These are phyloP conservation scores for Drosophila algonquin DNA, from an alignment of 2,888 invertebrate genomes.

Conservation along the genomic window DNA sequence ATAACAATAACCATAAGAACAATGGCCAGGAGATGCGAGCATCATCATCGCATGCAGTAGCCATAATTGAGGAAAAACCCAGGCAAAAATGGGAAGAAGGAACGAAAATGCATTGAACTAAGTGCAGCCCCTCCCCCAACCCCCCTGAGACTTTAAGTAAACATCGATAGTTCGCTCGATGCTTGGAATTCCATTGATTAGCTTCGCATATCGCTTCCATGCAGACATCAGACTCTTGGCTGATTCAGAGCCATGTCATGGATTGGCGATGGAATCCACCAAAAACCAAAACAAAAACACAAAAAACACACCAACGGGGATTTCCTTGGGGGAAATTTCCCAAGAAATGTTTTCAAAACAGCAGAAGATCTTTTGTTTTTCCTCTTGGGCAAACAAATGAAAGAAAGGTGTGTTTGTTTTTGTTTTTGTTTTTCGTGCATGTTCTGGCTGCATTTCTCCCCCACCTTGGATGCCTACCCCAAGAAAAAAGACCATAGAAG, in stretches of 20 bases:
- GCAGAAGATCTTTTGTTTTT: constrained; percentile 25
- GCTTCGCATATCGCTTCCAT: not conserved
- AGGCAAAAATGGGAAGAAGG: constrained; percentile 11
- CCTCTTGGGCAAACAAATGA: constrained; percentile 32
- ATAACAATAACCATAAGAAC: constrained; percentile 25
- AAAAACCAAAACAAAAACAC: not conserved
- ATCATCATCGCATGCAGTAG: constrained; percentile 19
- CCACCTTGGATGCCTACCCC: not conserved
- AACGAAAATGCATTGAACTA: constrained; percentile 14
- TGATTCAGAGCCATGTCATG: not conserved
- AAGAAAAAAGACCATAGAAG: constrained; percentile 22
- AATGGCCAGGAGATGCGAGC: constrained; percentile 19
- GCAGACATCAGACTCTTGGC: too few relatives aligned
- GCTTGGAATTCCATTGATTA: constrained; percentile 50
- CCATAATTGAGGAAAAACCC: constrained; percentile 35
- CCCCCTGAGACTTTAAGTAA: constrained; percentile 25
- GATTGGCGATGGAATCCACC: constrained; percentile 26
- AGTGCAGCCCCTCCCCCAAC: constrained; percentile 4
- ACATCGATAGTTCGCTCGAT: constrained; percentile 21
- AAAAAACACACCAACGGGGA: constrained; percentile 27
- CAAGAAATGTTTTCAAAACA: constrained; percentile 53
- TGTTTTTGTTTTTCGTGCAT: constrained; percentile 41
- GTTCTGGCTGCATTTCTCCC: constrained; percentile 27
- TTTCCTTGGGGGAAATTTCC: constrained; percentile 44
- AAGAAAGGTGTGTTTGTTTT: constrained; percentile 45